phyloP scores from a whole-genome alignment of 2,888 invertebrate species.

The Andrena praecox region DNA sequence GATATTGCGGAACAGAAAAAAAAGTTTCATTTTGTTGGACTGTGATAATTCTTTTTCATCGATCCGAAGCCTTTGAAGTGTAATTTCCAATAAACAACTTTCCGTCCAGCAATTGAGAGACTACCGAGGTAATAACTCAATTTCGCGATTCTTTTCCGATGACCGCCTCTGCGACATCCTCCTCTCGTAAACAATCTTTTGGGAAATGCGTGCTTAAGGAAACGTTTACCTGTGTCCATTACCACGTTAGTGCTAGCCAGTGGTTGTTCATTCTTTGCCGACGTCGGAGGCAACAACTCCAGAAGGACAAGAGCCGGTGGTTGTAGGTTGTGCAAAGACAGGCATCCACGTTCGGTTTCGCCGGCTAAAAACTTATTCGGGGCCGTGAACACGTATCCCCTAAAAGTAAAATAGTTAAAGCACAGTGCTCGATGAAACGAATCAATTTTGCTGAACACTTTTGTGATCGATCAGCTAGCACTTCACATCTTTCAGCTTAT shows the following conservation, averaged over 20 bases:
- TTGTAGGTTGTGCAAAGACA: constrained; percentile 82
- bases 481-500: background rate
- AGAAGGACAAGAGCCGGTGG: constrained; percentile 80
- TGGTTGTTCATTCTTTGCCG: constrained; percentile 73
- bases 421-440: background rate
- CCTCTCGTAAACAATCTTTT: no score
- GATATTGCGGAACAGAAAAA: no score
- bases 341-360: constrained; percentile 79
- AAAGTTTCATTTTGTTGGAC: no score
- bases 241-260: constrained; percentile 71
- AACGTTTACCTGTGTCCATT: constrained; percentile 75
- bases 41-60: no score
- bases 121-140: background rate
- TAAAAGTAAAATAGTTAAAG: constrained; percentile 52
- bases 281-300: constrained; percentile 74
- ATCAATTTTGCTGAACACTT: background rate
- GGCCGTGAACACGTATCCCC: constrained; percentile 82
- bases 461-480: background rate
- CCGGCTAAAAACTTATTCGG: constrained; percentile 81
- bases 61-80: no score
- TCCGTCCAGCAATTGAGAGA: no score
- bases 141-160: background rate
- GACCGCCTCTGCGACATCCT: background rate
- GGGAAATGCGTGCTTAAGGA: background rate
- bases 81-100: no score